Percentiles rank a stretch among this genome's conserved stretches.
These are phyloP conservation scores for Neolamprologus devosi DNA, from an alignment of 2,113 vertebrate species.

Conservation along the genomic window DNA sequence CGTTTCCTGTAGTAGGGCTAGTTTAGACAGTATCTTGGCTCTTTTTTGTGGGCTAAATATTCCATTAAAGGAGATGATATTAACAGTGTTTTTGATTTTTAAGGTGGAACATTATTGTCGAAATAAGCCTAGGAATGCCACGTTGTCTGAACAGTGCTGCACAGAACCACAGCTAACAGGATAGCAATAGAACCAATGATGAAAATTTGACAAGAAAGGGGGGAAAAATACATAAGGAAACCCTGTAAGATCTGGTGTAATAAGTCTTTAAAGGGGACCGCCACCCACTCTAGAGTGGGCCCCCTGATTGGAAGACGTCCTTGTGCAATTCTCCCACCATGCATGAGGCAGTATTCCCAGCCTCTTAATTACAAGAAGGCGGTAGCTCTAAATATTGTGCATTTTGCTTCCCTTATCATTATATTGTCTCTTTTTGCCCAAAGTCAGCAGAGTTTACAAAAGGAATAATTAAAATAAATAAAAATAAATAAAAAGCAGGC, in stretches of 20 bases:
- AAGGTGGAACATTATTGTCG: background rate
- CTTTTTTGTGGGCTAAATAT: background rate
- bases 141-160: background rate
- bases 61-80: background rate
- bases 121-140: background rate
- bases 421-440: background rate
- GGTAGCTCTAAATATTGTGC: background rate
- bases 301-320: background rate
- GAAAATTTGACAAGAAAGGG: background rate
- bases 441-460: background rate
- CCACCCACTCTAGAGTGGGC: background rate
- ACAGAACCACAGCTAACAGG: background rate
- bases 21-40: background rate
- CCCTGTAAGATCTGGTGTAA: background rate
- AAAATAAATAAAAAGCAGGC: background rate
- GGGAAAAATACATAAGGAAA: background rate
- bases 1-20: background rate
- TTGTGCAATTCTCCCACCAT: background rate
- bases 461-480: background rate
- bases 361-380: background rate
- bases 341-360: background rate
- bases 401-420: background rate
- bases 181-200: background rate
- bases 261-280: background rate
- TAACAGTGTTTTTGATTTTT: background rate